Percentiles rank a stretch among this genome's conserved stretches.
phyloP scores from a whole-genome alignment of 2,888 invertebrate genomes.

The Drosophila vallismaia region DNA sequence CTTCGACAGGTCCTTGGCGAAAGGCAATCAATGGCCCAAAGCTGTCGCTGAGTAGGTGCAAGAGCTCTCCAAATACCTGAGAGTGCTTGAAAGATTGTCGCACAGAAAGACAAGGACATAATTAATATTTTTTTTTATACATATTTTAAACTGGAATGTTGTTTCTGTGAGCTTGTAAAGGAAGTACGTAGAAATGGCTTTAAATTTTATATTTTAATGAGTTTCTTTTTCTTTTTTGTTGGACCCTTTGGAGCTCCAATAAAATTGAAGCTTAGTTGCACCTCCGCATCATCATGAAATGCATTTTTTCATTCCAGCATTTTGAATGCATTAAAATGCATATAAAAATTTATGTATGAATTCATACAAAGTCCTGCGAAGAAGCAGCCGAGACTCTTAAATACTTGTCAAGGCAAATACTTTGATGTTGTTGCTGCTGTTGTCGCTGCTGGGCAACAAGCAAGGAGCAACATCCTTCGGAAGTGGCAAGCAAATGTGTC shows the following conservation, averaged over 20 bases:
- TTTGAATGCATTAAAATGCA: conserved; percentile 46
- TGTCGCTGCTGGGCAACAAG: conserved; percentile 36
- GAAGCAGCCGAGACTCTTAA: conserved; percentile 55
- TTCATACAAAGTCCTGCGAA: conserved; percentile 31
- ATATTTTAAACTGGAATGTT: not conserved
- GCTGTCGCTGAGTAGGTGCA: conserved; percentile 26
- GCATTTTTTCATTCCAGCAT: conserved; percentile 19
- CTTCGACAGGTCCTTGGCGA: conserved; percentile 14
- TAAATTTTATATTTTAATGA: too few species aligned
- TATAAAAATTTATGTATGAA: conserved; percentile 41
- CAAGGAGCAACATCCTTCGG: conserved; percentile 56
- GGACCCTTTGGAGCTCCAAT: conserved; percentile 1
- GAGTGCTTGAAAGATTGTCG: not conserved
- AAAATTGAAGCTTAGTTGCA: conserved; percentile 12
- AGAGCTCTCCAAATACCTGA: conserved; percentile 3
- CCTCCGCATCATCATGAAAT: conserved; percentile 17
- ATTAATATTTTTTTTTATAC: not conserved
- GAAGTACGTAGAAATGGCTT: too few species aligned
- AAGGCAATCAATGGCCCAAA: conserved; percentile 40
- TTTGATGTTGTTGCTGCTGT: conserved; percentile 38
- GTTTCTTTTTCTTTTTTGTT: not conserved
- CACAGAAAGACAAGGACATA: not conserved
- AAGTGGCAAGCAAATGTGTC: conserved; percentile 66
- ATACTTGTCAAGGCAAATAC: conserved; percentile 70
- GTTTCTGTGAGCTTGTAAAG: not conserved